phyloP scores from a whole-genome alignment of 2,888 invertebrate species.

The Ferdinandea cuprea region DNA sequence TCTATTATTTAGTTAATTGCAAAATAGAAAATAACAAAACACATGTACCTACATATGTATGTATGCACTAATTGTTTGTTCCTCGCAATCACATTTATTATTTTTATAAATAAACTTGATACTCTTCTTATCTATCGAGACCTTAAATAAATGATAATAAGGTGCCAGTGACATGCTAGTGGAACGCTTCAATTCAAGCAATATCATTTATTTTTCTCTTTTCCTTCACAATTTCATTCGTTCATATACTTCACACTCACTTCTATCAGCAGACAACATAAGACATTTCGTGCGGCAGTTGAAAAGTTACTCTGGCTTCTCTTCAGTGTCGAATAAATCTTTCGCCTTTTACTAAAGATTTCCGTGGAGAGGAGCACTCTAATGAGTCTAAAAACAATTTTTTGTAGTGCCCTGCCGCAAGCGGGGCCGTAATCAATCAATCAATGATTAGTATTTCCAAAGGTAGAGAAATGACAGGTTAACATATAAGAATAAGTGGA shows the following conservation, averaged over 20 bases:
- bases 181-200: no score
- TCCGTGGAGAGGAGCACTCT: slow-evolving; percentile 73
- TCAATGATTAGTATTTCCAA: background rate
- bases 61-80: no score
- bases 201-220: background rate
- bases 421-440: slow-evolving; percentile 48
- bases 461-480: no score
- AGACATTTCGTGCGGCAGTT: background rate
- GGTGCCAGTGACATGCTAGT: background rate
- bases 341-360: slow-evolving; percentile 74
- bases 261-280: slow-evolving; percentile 4
- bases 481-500: no score
- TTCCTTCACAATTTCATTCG: slow-evolving; percentile 16
- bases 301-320: slow-evolving; percentile 64
- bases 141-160: slow-evolving; percentile 9
- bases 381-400: slow-evolving; percentile 70
- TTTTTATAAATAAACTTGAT: background rate
- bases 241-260: slow-evolving; percentile 44
- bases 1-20: no score
- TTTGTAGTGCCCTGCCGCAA: slow-evolving; percentile 62
- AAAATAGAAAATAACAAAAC: no score
- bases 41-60: no score
- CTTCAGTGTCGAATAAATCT: slow-evolving; percentile 73
- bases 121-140: slow-evolving; percentile 8
- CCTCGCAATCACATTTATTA: no score